phyloP scores from a whole-genome alignment of 2,113 vertebrate species.

The Tretioscincus oriximinensis region DNA sequence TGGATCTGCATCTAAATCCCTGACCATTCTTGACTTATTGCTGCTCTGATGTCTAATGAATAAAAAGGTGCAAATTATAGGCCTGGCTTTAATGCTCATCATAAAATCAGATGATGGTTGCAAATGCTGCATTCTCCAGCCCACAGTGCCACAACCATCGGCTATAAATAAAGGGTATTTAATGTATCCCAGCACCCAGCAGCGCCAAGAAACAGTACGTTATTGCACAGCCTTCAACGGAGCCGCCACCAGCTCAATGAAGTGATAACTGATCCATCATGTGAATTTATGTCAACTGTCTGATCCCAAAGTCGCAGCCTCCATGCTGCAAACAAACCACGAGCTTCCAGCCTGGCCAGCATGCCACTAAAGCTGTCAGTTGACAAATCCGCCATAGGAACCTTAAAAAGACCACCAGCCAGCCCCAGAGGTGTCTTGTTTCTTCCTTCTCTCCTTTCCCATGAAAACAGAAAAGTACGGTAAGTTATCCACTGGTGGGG shows the following conservation, averaged over 20 bases:
- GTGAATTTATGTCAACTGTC: constrained; percentile 87
- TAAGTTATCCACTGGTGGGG: no score
- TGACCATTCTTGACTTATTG: constrained; percentile 82
- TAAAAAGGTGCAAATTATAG: constrained; percentile 86
- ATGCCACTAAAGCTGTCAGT: constrained; percentile 82
- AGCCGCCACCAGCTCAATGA: constrained; percentile 80
- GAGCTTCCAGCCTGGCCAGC: constrained; percentile 72
- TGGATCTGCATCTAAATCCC: constrained; percentile 80
- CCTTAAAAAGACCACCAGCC: constrained; percentile 60
- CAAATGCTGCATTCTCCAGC: constrained; percentile 81
- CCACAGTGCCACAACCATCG: constrained; percentile 67
- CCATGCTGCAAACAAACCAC: constrained; percentile 79
- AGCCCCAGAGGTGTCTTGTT: not conserved
- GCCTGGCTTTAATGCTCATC: constrained; percentile 81
- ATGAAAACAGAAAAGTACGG: no score
- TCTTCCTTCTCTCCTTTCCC: not conserved
- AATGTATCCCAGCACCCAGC: constrained; percentile 78
- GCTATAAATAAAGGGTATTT: constrained; percentile 87
- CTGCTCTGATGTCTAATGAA: constrained; percentile 81
- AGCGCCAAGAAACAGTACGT: constrained; percentile 75
- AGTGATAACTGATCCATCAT: constrained; percentile 85
- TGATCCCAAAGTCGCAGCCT: constrained; percentile 78
- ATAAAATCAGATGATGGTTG: constrained; percentile 85
- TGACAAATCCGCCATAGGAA: constrained; percentile 60
- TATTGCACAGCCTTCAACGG: constrained; percentile 77